These are phyloP conservation scores for Corapipo altera DNA, from an alignment of 2,113 vertebrate genomes.

Conservation along the genomic window DNA sequence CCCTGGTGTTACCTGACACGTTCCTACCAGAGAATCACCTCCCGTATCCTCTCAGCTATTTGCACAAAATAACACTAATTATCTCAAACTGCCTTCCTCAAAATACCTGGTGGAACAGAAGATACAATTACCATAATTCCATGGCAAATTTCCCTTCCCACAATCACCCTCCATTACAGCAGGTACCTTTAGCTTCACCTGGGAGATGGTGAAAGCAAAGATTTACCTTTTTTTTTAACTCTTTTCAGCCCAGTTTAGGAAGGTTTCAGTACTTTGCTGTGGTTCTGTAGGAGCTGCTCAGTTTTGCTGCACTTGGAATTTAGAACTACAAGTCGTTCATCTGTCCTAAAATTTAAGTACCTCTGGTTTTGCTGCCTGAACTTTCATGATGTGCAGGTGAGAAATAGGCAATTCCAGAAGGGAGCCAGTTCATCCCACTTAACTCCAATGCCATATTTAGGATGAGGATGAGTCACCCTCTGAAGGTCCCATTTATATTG, in stretches of 20 bases:
- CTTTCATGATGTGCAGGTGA: neutral
- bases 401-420: neutral
- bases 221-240: conserved; percentile 8
- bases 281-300: neutral
- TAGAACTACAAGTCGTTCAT: neutral
- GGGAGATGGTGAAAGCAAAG: neutral
- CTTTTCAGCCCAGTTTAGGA: neutral
- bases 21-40: neutral
- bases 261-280: neutral
- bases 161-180: conserved; percentile 19
- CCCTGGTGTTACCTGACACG: neutral
- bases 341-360: neutral
- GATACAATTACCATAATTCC: conserved; percentile 33
- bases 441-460: neutral
- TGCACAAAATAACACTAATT: conserved; percentile 48
- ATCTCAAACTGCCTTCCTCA: conserved; percentile 1
- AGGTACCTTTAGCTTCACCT: neutral
- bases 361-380: neutral
- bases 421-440: neutral
- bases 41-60: neutral
- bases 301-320: neutral
- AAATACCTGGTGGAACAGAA: conserved; percentile 1
- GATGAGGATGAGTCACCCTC: neutral
- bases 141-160: neutral
- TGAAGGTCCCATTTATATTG: neutral